Evolutionary conservation across 2,113 vertebrate species (phyloP), one percentile per base, ranked within the genome.

Genomic region (Scomber japonicus): DNA sequence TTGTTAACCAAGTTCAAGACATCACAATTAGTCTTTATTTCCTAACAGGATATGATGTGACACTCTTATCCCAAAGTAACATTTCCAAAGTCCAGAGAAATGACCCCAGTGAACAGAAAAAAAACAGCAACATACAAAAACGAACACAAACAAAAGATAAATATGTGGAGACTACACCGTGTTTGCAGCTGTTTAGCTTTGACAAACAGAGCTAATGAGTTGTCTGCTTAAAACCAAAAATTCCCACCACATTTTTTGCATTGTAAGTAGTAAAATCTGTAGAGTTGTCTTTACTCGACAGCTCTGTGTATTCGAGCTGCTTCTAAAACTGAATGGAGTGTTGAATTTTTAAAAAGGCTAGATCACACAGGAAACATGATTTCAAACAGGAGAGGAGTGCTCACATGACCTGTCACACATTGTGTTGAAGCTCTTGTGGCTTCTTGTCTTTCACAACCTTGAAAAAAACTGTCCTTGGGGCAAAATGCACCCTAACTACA

Each of bases 11-110:
- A 27, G 12, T 11, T 53, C 35, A 15, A 79, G 45, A 80, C 61
- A 21, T 53, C 48, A 61, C 45, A 46, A 56, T 55, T 75, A 56
- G 46, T 74, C 72, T 94, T 93, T 91, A 91, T 93, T 94, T 79
- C 72, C 45, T 66, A 78, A 74, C 35, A 69, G 54, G 48, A 85
- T 65, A 80, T 49, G 35, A 86, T 73, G 66, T 35, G n/a, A 84
- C 79, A 80, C 65, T 73, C 31, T 51, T 66, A 75, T 60, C 56
- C 61, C 50, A 78, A 75, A 85, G 74, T 81, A 85, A 84, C 91
- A 93, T 81, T 70, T 72, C 57, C 1, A 90, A 83, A 82, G 57
- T 82, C n/a, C 76, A 71, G 19, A 53, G 55, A 79, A 85, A 75
- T 8, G 72, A 79, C n/a, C n/a, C 12, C 11, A 27, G 35, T 49